Percentiles rank a stretch among this genome's conserved stretches.
phyloP scores from a whole-genome alignment of 2,797 vertebrate species.

The Oreochromis mossambicus region DNA sequence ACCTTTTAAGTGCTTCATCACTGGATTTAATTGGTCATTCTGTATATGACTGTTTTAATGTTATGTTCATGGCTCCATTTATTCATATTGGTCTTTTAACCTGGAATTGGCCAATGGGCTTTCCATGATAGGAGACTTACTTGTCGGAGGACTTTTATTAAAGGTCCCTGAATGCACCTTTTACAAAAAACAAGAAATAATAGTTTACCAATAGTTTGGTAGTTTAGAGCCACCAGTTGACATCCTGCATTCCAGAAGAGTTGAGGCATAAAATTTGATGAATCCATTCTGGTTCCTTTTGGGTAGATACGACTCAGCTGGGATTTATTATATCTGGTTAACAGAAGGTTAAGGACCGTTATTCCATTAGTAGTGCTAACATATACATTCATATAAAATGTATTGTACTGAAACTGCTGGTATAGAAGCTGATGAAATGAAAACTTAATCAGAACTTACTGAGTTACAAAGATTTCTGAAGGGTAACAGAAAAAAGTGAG shows the following conservation, averaged over 20 bases:
- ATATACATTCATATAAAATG: background rate
- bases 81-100: background rate
- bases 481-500: background rate
- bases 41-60: background rate
- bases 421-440: background rate
- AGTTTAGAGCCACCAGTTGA: constrained; percentile 97
- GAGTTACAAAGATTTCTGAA: background rate
- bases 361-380: rapidly evolving
- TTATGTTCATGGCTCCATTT: background rate
- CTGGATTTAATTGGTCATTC: background rate
- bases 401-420: background rate
- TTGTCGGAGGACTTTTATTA: background rate
- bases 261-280: constrained; percentile 98
- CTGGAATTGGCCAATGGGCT: background rate
- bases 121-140: background rate
- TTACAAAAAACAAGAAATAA: background rate
- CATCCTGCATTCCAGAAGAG: constrained; percentile 98
- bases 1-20: background rate
- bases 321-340: constrained; percentile 93
- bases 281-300: constrained; percentile 96
- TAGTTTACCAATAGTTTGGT: constrained; percentile 81
- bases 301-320: constrained; percentile 97
- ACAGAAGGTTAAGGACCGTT: constrained; percentile 69
- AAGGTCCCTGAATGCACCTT: background rate
- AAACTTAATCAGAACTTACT: background rate